Percentiles rank a stretch among this genome's conserved stretches.
Conservation (phyloP, 2,113 vertebrate genomes). For the Pachypanchax playfairii region DNA sequence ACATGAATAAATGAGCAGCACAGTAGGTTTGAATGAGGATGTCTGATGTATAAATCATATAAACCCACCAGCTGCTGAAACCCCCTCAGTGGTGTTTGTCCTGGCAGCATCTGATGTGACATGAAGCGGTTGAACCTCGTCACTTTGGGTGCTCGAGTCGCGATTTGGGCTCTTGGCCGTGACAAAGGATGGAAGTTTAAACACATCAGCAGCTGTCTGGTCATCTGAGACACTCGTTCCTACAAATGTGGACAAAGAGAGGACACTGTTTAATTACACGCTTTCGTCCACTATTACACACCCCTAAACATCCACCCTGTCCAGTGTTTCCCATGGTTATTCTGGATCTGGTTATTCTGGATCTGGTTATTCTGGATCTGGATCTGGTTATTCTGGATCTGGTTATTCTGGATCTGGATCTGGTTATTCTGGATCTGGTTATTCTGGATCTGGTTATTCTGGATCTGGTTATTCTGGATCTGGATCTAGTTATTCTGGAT, state of each 20-base stretch:
- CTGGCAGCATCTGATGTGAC: conserved; percentile 25
- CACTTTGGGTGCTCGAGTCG: conserved; percentile 89
- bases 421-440: conserved; percentile 73
- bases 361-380: conserved; percentile 72
- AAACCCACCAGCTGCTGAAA: conserved; percentile 64
- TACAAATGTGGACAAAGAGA: conserved; percentile 64
- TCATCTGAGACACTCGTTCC: conserved; percentile 82
- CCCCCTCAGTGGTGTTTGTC: conserved; percentile 20
- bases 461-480: conserved; percentile 73
- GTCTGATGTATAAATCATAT: conserved; percentile 9
- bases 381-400: conserved; percentile 75
- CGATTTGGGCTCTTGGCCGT: conserved; percentile 76
- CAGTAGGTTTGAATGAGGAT: not conserved
- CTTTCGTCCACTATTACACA: conserved; percentile 43
- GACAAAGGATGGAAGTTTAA: conserved; percentile 41
- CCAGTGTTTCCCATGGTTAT: conserved; percentile 69
- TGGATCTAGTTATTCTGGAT: conserved; percentile 76
- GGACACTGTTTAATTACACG: conserved; percentile 55
- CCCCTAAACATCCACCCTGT: conserved; percentile 61
- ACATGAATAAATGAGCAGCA: not conserved
- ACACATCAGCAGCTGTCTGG: conserved; percentile 54
- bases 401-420: conserved; percentile 77
- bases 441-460: conserved; percentile 78
- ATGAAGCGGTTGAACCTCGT: conserved; percentile 40
- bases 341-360: conserved; percentile 74